Evolutionary conservation across 2,113 vertebrate species (phyloP), one percentile per base, ranked within the genome.

Genomic region (Antechinus stuartii): DNA sequence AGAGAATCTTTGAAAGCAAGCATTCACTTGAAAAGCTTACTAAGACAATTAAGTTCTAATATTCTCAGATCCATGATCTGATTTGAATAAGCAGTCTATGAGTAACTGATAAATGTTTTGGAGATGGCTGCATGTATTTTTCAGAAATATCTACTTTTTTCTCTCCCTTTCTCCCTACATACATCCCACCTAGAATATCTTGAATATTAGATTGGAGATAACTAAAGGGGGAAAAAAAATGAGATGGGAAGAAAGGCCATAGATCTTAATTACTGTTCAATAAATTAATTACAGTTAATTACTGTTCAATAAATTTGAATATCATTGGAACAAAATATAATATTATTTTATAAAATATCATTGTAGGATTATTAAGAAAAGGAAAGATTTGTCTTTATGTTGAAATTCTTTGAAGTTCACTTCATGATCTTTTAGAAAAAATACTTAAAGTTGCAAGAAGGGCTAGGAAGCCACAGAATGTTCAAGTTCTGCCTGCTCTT

Each of bases 291-390:
- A 42, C 42, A 42, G 42, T 91, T 94, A 97, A 97, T 98, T 98
- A 97, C 98, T 6, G 8, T 23, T 91, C 95, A 98, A 98, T 98
- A 98, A 98, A 98, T 50, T 96, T 97, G 97, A 97, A 1, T 97
- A 92, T 96, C 91, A 93, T 91, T 61, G 27, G 6, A 52, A 42
- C 96, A 94, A 96, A 90, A 50, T 25, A 56, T 84, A 54, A 57
- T 95, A 96, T 92, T 97, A 25, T 95, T 97, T 94, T 42, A 94
- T n/a, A 93, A 92, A 76, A 3, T 30, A 0, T 16, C 42, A 11
- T 35, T 56, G 49, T 91, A 12, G 53, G 11, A 76, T 49, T 56
- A 10, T 11, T 42, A 42, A 42, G 42, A 42, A 42, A 42, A 42
- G 42, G 0, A 25, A 8, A 35, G 47, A 94, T 47, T 68, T 23